phyloP scores from a whole-genome alignment of 1,140 invertebrate genomes.

The Monochamus saltuarius region DNA sequence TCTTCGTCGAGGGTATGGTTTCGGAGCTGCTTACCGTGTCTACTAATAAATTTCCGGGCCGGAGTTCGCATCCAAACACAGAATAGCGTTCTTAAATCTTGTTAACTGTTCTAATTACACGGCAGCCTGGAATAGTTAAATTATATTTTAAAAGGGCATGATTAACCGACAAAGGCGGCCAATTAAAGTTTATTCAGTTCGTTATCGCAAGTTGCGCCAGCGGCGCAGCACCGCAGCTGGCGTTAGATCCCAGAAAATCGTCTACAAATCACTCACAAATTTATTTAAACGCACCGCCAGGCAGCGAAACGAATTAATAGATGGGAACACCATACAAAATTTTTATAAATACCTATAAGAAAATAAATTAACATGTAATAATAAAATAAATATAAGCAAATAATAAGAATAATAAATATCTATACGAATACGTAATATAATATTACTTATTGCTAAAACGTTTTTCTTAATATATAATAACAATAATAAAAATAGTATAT shows the following conservation, averaged over 20 bases:
- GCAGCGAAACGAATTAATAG: neutral
- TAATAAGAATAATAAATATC: too few species aligned
- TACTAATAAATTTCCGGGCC: slow-evolving; percentile 31
- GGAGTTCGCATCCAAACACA: slow-evolving; percentile 31
- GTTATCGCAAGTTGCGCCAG: slow-evolving; percentile 40
- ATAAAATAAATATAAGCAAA: neutral
- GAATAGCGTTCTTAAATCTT: slow-evolving; percentile 39
- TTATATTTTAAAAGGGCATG: slow-evolving; percentile 40
- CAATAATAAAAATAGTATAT: too few species aligned
- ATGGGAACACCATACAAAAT: neutral
- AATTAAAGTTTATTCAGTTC: slow-evolving; percentile 47
- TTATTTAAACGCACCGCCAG: neutral
- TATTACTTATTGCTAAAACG: too few species aligned
- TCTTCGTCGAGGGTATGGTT: slow-evolving; percentile 19
- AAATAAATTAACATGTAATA: neutral
- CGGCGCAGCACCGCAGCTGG: neutral
- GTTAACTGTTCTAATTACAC: slow-evolving; percentile 42
- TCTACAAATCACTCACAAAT: neutral
- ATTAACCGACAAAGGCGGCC: slow-evolving; percentile 36
- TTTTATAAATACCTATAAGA: neutral
- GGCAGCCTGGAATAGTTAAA: slow-evolving; percentile 38
- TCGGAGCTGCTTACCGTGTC: slow-evolving; percentile 13
- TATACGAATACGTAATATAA: too few species aligned
- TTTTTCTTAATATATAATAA: too few species aligned
- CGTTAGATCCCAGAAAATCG: neutral